Evolutionary conservation across 2,113 vertebrate species (phyloP), one percentile per base, ranked within the genome.

Genomic region (Chitala chitala): DNA sequence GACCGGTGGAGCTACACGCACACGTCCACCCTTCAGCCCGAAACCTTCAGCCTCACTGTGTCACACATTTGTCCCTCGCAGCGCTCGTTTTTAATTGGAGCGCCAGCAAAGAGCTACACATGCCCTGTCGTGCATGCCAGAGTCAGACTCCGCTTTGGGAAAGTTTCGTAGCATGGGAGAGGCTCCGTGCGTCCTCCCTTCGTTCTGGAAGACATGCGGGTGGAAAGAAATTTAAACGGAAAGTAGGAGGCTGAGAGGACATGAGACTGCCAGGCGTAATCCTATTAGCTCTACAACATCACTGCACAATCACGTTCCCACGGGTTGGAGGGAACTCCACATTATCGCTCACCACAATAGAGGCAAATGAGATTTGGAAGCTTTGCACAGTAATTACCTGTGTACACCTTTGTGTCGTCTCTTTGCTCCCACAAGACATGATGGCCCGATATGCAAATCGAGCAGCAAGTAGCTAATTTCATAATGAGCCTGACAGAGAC

Each of bases 311-410:
- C 68, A 20, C n/a, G 29, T 53, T 76, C 68, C 74, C 51, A 48
- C 66, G 74, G 75, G 76, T 75, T 64, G 51, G 44, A n/a, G 22
- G 36, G 56, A 59, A 64, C 61, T 55, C 64, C 56, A n/a, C 17
- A 69, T 61, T 36, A 75, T 36, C 48, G 50, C 68, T 31, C 48
- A 7, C 38, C 68, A 69, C 72, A 80, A 78, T 65, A 50, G 65
- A 66, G 76, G 77, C 71, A 72, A 73, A 76, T 81, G 73, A 79
- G 76, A 68, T 78, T 78, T 54, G 33, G 73, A 31, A 36, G 26
- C 73, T 65, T 54, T 46, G 68, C 76, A 72, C 77, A 77, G 51
- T 79, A 81, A 78, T 82, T 78, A 81, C 81, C 76, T 75, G 81
- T 69, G 61, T 73, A 75, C 77, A 82, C 64, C 75, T 72, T 69